Base-by-base conservation (phyloP, 2,888 invertebrate species). In the Drosophila neotestacea region DNA sequence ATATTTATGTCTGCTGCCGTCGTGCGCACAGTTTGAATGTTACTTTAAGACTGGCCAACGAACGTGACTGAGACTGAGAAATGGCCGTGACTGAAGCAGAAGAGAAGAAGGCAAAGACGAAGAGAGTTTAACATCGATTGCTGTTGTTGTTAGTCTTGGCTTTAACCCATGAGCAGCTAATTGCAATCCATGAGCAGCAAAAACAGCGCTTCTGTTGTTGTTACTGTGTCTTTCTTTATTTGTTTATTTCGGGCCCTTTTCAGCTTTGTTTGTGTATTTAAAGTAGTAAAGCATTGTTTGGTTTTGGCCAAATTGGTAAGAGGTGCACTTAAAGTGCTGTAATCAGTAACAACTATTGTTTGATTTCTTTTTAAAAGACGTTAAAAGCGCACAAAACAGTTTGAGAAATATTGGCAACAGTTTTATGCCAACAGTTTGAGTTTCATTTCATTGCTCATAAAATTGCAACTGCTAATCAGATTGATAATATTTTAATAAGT, bases 1-100 rank as follows among this genome's bases (percentile, higher is more conserved):
- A 16, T 16, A 2, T 7, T 9, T 47, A 34, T 44, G 65, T 36
- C 50, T 59, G 52, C 56, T 44, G 60, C 27, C 39, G 63, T 46
- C 75, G 81, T 82, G 85, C 52, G 74, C 73, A 71, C 89, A 74
- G 87, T 77, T 81, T 77, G 87, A 85, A 80, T 55, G 85, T 69
- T 85, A 68, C 85, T 85, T 73, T 69, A 58, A 78, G 85, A 85
- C 85, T 85, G 85, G 69, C 74, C 44, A 79, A 54, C 64, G 64
- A 75, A 66, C 73, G 76, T 65, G 76, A 65, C 58, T 62, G 63
- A 71, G 28, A 47, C 22, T 22, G 22, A 22, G 22, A 30, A n/a
- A 56, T 60, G 81, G 72, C 64, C 71, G 58, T 63, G 81, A 66
- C 73, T 50, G 36, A 60, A 44, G 44, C 28, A 27, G 27, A 11